A percentile compares a stretch with the other conserved stretches of the same genome.
phyloP scores from a whole-genome alignment of 2,888 invertebrate genomes.

The Parasteatoda lunata region DNA sequence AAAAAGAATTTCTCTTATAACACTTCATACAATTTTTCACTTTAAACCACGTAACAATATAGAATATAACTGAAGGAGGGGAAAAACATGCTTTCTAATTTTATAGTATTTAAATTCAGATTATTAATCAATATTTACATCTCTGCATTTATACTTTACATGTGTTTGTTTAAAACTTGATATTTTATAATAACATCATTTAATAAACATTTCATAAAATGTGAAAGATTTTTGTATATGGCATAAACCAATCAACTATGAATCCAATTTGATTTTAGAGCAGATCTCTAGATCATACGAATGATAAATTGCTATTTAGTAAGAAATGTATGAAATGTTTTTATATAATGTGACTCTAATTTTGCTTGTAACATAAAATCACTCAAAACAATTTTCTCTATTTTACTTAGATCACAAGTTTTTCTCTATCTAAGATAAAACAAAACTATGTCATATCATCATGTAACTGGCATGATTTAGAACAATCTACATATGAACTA shows the following conservation, averaged over 20 bases:
- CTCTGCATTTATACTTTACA: too few species aligned
- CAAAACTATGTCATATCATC: constrained; percentile 33
- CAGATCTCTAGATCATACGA: neutral
- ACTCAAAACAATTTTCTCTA: constrained; percentile 43
- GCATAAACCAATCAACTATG: neutral
- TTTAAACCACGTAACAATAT: too few species aligned
- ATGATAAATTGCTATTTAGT: neutral
- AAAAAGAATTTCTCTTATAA: neutral
- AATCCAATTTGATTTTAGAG: neutral
- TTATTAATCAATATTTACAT: too few species aligned
- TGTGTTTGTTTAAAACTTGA: neutral
- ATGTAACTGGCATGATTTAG: constrained; percentile 29
- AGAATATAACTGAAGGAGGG: too few species aligned
- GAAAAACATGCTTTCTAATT: too few species aligned
- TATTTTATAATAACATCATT: neutral
- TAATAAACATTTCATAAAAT: neutral
- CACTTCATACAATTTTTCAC: too few species aligned
- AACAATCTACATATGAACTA: constrained; percentile 41
- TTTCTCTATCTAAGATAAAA: constrained; percentile 51
- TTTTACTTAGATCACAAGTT: constrained; percentile 35
- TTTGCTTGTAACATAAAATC: constrained; percentile 22
- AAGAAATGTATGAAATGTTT: constrained; percentile 14
- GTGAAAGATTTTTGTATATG: neutral
- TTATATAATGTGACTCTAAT: constrained; percentile 11
- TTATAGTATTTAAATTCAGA: too few species aligned